Conservation (phyloP, 2,797 vertebrate genomes). For the Galagoides demidoff region DNA sequence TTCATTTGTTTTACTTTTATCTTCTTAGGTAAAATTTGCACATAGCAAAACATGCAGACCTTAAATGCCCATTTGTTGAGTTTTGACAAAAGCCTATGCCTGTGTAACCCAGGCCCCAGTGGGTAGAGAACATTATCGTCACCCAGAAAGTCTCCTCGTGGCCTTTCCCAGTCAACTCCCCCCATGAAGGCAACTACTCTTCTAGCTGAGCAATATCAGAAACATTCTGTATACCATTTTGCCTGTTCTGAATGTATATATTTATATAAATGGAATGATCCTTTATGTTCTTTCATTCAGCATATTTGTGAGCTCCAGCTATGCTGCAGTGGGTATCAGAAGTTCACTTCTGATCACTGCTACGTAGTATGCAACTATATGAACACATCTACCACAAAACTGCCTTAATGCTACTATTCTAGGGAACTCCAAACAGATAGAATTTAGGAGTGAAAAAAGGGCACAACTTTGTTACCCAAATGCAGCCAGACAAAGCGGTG, state of each 20-base stretch:
- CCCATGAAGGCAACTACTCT: background rate
- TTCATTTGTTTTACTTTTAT: background rate
- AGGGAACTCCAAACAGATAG: background rate
- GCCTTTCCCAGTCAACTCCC: background rate
- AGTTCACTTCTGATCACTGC: no score
- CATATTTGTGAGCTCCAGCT: background rate
- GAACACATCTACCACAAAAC: accelerated
- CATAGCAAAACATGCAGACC: background rate
- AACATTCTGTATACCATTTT: background rate
- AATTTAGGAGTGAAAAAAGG: background rate
- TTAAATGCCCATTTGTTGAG: background rate
- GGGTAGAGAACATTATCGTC: background rate
- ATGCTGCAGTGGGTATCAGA: accelerated
- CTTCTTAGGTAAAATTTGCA: background rate
- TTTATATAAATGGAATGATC: background rate
- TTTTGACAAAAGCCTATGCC: background rate
- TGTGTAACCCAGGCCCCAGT: background rate
- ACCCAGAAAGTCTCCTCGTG: background rate
- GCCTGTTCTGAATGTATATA: background rate
- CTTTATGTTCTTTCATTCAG: background rate
- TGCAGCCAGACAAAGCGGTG: background rate
- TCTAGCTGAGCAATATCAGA: background rate
- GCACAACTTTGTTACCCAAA: background rate
- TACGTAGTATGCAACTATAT: background rate
- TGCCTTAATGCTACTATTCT: background rate